Conservation (phyloP, 2,113 vertebrate species). For the Epinephelus cyanopodus region DNA sequence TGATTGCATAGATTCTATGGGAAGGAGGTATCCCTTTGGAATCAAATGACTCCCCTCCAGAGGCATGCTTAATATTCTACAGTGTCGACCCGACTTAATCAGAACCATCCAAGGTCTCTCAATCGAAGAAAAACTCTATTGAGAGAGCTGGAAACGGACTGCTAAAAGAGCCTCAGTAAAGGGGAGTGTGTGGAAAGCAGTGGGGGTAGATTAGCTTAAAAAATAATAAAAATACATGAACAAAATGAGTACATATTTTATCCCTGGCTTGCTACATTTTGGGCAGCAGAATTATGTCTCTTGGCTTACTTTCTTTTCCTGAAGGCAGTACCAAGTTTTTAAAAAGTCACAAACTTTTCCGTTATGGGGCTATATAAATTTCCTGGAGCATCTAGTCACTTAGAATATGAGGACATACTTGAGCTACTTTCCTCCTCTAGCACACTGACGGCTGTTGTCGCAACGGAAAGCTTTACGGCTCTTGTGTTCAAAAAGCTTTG, state of each 20-base stretch:
- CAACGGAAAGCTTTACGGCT: constrained; percentile 35
- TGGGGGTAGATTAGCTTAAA: constrained; percentile 11
- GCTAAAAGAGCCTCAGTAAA: constrained; percentile 40
- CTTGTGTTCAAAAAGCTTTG: constrained; percentile 50
- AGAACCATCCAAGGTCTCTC: constrained; percentile 80
- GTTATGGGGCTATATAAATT: constrained; percentile 3
- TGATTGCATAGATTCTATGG: constrained; percentile 93
- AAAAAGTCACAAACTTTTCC: constrained; percentile 45
- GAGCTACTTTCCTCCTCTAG: constrained; percentile 43
- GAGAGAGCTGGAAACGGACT: constrained; percentile 65
- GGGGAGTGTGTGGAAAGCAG: constrained; percentile 27
- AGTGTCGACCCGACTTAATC: constrained; percentile 78
- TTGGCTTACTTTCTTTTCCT: constrained; percentile 55
- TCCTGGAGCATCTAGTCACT: constrained; percentile 45
- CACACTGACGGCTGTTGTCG: constrained; percentile 43
- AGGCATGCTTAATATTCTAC: constrained; percentile 82
- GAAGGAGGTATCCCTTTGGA: constrained; percentile 85
- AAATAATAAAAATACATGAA: constrained; percentile 36
- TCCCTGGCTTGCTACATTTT: constrained; percentile 53
- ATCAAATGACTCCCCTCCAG: constrained; percentile 82
- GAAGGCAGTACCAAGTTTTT: constrained; percentile 39
- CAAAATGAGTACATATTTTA: constrained; percentile 51
- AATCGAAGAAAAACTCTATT: constrained; percentile 79
- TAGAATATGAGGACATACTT: constrained; percentile 45
- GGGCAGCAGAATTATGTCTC: constrained; percentile 18